Percentiles rank a stretch among this genome's conserved stretches.
phyloP scores from a whole-genome alignment of 2,113 vertebrate species.

The Nansenia antarctica region DNA sequence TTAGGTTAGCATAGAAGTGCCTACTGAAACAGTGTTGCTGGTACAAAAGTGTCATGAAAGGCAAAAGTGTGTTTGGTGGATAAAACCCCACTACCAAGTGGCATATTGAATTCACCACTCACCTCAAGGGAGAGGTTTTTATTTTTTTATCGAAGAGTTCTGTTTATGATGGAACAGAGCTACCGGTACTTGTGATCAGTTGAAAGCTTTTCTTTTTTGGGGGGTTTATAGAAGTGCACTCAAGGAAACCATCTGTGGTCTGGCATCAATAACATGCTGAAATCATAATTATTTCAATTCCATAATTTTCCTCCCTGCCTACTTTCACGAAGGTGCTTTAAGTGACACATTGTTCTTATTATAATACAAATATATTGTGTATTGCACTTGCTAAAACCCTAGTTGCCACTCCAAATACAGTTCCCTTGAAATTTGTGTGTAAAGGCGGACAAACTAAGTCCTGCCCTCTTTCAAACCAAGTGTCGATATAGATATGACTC shows the following conservation, averaged over 20 bases:
- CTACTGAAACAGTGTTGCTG: no score
- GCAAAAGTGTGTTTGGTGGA: no score
- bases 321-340: background rate
- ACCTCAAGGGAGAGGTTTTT: no score
- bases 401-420: background rate
- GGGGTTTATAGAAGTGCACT: conserved; percentile 18
- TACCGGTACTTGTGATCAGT: background rate
- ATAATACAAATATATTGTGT: conserved; percentile 15
- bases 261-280: conserved; percentile 13
- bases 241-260: conserved; percentile 17
- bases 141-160: background rate
- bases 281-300: conserved; percentile 4
- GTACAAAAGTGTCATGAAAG: no score
- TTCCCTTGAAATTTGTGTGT: background rate
- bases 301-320: conserved; percentile 1
- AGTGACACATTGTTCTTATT: conserved; percentile 2
- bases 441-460: no score
- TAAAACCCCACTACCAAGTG: no score
- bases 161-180: background rate
- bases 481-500: no score
- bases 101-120: background rate
- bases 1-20: no score
- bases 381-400: background rate
- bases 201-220: conserved; percentile 7
- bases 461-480: no score